phyloP scores from a whole-genome alignment of 2,888 invertebrate species.

The Drosophila aldrichi region DNA sequence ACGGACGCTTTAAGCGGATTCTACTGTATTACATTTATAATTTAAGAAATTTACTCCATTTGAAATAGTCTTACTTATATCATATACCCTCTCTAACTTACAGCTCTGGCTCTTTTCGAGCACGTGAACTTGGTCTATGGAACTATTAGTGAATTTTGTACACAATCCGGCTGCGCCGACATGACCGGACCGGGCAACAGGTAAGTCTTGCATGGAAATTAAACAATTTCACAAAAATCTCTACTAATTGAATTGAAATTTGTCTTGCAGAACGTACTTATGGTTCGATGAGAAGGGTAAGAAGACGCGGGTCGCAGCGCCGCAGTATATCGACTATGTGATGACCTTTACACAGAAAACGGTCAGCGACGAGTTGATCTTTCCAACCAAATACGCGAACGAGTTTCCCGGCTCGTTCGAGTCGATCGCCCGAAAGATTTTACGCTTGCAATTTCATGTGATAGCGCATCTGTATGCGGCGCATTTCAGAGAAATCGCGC shows the following conservation, averaged over 20 bases:
- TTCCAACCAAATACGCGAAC: slow-evolving; percentile 99
- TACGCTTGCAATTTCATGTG: slow-evolving; percentile 98
- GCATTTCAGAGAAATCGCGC: slow-evolving; percentile 98
- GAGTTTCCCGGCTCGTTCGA: slow-evolving; percentile 97
- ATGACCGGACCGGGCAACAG: slow-evolving; percentile 98
- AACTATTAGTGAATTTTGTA: slow-evolving; percentile 99
- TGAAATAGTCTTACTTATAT: neutral
- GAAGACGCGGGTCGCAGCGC: slow-evolving; percentile 98
- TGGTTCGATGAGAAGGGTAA: slow-evolving; percentile 99
- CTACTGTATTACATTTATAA: too few species aligned
- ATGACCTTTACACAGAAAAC: slow-evolving; percentile 99
- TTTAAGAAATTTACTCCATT: too few species aligned
- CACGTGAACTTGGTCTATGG: slow-evolving; percentile 99
- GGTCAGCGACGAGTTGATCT: slow-evolving; percentile 97
- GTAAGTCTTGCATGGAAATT: slow-evolving; percentile 85
- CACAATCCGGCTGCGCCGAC: slow-evolving; percentile 96
- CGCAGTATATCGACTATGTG: slow-evolving; percentile 99
- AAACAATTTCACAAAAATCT: fast-evolving
- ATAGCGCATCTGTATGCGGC: slow-evolving; percentile 99
- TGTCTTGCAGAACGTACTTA: slow-evolving; percentile 92
- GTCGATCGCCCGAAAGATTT: slow-evolving; percentile 97
- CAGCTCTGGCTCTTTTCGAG: slow-evolving; percentile 98
- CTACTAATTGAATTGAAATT: fast-evolving
- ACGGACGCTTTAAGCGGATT: too few species aligned
- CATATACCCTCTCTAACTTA: slow-evolving; percentile 74